These are phyloP conservation scores for Napeogenes sylphis DNA, from an alignment of 2,888 invertebrate genomes.

Conservation along the genomic window DNA sequence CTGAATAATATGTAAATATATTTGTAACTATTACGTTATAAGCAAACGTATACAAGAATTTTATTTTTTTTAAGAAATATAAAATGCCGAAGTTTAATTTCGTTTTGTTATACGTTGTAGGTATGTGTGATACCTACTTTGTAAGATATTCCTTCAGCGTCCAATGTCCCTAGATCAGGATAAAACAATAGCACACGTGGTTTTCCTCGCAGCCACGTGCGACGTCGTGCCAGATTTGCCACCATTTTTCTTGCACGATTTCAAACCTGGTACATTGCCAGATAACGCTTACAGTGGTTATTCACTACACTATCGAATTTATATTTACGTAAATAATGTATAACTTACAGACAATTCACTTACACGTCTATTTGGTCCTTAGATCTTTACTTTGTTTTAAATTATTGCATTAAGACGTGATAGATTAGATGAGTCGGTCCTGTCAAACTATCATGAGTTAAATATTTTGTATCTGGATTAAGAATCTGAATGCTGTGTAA, in stretches of 20 bases:
- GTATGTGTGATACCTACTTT: not conserved
- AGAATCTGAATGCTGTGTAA: too few species aligned
- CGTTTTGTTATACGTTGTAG: too few species aligned
- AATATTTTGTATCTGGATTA: too few species aligned
- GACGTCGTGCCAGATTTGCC: conserved; percentile 34
- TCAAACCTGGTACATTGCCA: conserved; percentile 37
- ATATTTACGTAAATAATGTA: not conserved
- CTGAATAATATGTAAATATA: too few species aligned
- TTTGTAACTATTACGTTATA: too few species aligned
- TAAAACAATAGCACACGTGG: conserved; percentile 37
- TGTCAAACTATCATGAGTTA: too few species aligned
- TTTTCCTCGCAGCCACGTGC: conserved; percentile 25
- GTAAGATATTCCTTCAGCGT: conserved; percentile 22
- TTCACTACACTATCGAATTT: not conserved
- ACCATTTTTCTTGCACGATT: conserved; percentile 38
- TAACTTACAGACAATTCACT: not conserved
- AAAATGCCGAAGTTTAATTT: too few species aligned
- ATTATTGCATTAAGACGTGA: too few species aligned
- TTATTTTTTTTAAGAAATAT: too few species aligned
- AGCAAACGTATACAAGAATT: not conserved
- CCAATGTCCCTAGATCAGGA: conserved; percentile 27
- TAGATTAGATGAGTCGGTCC: too few species aligned
- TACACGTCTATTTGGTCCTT: too few species aligned
- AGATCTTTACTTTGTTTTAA: too few species aligned
- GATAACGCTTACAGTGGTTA: conserved; percentile 9